These are phyloP conservation scores for Metridium senile DNA, from an alignment of 92 coral and sea anemone genomes.

Conservation along the genomic window DNA sequence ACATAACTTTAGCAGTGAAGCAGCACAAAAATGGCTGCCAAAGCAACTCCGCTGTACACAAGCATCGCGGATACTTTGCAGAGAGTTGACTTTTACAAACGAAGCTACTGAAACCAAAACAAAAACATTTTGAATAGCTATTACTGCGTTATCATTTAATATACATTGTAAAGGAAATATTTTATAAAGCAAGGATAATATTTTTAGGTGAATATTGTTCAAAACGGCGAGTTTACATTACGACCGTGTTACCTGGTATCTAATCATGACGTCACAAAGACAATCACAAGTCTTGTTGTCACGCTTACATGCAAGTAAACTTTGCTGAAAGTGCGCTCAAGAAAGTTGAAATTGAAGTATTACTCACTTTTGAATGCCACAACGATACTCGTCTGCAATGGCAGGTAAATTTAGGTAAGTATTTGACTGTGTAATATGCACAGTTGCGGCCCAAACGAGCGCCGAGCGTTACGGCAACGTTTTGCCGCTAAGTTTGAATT, in stretches of 20 bases:
- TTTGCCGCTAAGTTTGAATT: constrained; percentile 15
- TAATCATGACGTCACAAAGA: constrained; percentile 14
- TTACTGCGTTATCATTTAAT: too few species aligned
- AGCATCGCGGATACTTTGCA: background rate
- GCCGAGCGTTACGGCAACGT: background rate
- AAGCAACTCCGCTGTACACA: constrained; percentile 31
- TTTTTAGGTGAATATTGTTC: too few species aligned
- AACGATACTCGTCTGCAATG: background rate
- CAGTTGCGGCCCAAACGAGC: too few species aligned
- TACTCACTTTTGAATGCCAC: background rate
- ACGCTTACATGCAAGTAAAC: background rate
- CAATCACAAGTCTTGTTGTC: background rate
- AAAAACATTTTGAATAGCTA: too few species aligned
- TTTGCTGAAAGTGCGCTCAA: background rate
- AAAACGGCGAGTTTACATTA: background rate
- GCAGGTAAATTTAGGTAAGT: background rate
- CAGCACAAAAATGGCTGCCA: constrained; percentile 24
- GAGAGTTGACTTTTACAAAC: too few species aligned
- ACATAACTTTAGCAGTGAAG: background rate
- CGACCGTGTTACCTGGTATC: background rate
- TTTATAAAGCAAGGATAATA: too few species aligned
- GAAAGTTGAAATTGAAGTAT: background rate
- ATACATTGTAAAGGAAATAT: too few species aligned
- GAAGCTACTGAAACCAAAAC: too few species aligned
- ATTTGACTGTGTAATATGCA: background rate